A percentile compares a stretch with the other conserved stretches of the same genome.
Conservation (phyloP, 2,113 vertebrate species). For the Podilymbus podiceps region DNA sequence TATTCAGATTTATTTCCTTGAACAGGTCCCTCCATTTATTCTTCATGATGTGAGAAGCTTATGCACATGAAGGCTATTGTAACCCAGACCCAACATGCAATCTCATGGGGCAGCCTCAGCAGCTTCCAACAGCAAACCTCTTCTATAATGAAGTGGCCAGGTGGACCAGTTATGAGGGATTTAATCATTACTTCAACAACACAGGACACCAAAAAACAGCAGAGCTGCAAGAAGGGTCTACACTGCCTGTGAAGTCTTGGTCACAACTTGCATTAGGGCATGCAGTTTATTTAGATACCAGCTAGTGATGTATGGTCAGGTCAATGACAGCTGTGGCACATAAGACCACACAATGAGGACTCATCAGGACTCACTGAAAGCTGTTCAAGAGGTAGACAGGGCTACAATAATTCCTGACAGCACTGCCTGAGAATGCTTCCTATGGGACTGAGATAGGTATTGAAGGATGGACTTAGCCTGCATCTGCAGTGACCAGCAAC, state of each 20-base stretch:
- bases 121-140: not conserved
- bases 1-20: not conserved
- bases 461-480: not conserved
- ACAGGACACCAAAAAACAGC: not conserved
- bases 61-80: not conserved
- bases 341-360: not conserved
- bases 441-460: not conserved
- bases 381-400: not conserved
- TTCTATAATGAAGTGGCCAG: not conserved
- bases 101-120: not conserved
- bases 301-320: not conserved
- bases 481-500: not conserved
- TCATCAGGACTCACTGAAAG: not conserved
- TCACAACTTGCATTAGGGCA: not conserved
- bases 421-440: not conserved
- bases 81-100: not conserved
- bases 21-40: not conserved
- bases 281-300: not conserved
- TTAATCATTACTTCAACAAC: not conserved
- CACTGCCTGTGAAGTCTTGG: not conserved
- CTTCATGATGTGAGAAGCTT: not conserved
- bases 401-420: not conserved
- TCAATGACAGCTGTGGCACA: not conserved
- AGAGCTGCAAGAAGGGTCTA: not conserved
- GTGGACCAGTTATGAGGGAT: fast-evolving